A percentile compares a stretch with the other conserved stretches of the same genome.
Conservation (phyloP, 2,888 invertebrate genomes). For the Cinara cedri region DNA sequence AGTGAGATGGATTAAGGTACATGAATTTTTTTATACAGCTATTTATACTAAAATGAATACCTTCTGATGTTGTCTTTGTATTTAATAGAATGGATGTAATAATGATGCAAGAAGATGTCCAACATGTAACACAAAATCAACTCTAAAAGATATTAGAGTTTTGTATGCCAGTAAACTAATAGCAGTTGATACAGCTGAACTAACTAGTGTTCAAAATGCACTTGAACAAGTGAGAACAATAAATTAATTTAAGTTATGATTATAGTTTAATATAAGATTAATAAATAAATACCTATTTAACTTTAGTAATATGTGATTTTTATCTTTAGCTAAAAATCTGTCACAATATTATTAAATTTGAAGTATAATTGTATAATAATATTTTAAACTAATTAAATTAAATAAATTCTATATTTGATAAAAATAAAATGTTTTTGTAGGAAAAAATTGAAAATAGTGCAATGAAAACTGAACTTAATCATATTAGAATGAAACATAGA, state of each 20-base stretch:
- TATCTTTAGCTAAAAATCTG: no score
- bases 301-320: background rate
- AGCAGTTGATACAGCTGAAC: conserved; percentile 79
- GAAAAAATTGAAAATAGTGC: conserved; percentile 31
- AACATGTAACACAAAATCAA: conserved; percentile 81
- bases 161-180: conserved; percentile 80
- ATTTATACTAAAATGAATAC: conserved; percentile 14
- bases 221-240: conserved; percentile 57
- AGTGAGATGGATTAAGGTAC: conserved; percentile 72
- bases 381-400: no score
- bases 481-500: conserved; percentile 65
- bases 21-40: background rate
- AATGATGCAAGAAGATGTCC: conserved; percentile 76
- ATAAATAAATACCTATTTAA: no score
- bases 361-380: no score
- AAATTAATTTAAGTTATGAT: no score
- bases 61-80: background rate
- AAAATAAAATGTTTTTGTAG: conserved; percentile 19
- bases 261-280: no score
- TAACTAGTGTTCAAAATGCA: conserved; percentile 67
- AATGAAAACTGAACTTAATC: conserved; percentile 65
- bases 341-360: no score
- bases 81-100: conserved; percentile 58
- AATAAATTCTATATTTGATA: no score
- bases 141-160: conserved; percentile 73